These are phyloP conservation scores for Anabas testudineus DNA, from an alignment of 2,797 vertebrate genomes.

Conservation along the genomic window DNA sequence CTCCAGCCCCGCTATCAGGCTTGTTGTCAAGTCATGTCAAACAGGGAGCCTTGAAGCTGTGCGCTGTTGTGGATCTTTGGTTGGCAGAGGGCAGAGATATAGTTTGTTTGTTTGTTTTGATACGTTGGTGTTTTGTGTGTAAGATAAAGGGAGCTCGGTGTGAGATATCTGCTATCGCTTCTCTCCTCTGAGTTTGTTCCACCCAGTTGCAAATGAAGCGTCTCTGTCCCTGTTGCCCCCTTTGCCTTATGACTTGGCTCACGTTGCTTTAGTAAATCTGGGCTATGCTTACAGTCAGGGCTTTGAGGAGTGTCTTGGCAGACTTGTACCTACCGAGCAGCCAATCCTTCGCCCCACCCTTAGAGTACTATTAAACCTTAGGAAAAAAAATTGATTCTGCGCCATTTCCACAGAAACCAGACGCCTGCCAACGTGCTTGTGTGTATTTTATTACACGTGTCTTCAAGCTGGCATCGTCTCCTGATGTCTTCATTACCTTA, in stretches of 20 bases:
- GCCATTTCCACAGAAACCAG: conserved; percentile 44
- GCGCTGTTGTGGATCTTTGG: conserved; percentile 29
- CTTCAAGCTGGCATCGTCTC: conserved; percentile 49
- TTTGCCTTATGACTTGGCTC: conserved; percentile 74
- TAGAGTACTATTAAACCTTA: conserved; percentile 50
- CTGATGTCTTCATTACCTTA: conserved; percentile 53
- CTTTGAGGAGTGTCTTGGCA: conserved; percentile 65
- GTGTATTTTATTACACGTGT: conserved; percentile 47
- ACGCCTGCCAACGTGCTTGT: conserved; percentile 44
- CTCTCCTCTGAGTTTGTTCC: conserved; percentile 42
- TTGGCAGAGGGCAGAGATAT: conserved; percentile 40
- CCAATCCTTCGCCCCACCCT: conserved; percentile 62
- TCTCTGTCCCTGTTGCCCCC: conserved; percentile 68
- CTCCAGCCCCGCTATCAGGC: conserved; percentile 34
- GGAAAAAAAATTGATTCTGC: conserved; percentile 44
- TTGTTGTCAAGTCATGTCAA: conserved; percentile 56
- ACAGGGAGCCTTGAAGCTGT: conserved; percentile 48
- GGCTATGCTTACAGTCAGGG: conserved; percentile 73
- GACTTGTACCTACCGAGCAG: conserved; percentile 50
- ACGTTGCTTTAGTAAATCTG: conserved; percentile 71
- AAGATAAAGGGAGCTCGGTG: conserved; percentile 43
- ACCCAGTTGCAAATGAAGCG: conserved; percentile 38
- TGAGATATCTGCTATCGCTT: conserved; percentile 57
- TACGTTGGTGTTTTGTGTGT: conserved; percentile 46
- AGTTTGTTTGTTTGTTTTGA: background rate